Conservation (phyloP, 92 coral and sea anemone genomes). For the Bergia sp. region DNA sequence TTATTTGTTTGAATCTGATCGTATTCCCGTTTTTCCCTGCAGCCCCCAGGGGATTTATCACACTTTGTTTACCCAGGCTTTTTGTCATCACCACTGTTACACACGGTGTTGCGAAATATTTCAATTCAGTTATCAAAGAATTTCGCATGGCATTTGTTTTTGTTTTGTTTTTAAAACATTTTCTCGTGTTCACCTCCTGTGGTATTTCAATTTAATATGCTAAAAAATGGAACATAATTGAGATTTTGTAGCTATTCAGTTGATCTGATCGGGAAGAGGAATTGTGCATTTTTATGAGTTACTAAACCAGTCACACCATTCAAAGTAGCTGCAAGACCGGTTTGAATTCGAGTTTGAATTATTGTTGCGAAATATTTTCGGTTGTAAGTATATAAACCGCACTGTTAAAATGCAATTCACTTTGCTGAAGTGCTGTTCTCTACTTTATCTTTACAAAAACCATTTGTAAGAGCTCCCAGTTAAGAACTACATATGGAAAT, state of each 20-base stretch:
- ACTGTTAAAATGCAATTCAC: neutral
- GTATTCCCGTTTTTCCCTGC: too few species aligned
- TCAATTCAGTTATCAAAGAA: neutral
- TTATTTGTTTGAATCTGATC: too few species aligned
- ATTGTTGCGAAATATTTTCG: constrained; percentile 3
- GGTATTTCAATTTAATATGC: neutral
- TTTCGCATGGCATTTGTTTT: neutral
- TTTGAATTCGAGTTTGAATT: neutral
- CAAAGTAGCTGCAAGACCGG: constrained; percentile 16
- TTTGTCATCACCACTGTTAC: too few species aligned
- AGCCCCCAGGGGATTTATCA: neutral
- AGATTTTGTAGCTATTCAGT: too few species aligned
- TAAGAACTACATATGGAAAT: neutral
- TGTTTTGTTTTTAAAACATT: neutral
- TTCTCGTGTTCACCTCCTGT: neutral
- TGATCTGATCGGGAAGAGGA: neutral
- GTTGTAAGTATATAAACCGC: neutral
- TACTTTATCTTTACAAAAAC: neutral
- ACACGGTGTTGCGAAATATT: neutral
- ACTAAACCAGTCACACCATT: neutral
- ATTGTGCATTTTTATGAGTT: neutral
- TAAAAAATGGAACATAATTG: too few species aligned
- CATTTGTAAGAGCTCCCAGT: neutral
- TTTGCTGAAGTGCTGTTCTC: neutral
- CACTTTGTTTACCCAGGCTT: neutral